A percentile compares a stretch with the other conserved stretches of the same genome.
These are phyloP conservation scores for Euura lappo DNA, from an alignment of 1,140 invertebrate species.

Conservation along the genomic window DNA sequence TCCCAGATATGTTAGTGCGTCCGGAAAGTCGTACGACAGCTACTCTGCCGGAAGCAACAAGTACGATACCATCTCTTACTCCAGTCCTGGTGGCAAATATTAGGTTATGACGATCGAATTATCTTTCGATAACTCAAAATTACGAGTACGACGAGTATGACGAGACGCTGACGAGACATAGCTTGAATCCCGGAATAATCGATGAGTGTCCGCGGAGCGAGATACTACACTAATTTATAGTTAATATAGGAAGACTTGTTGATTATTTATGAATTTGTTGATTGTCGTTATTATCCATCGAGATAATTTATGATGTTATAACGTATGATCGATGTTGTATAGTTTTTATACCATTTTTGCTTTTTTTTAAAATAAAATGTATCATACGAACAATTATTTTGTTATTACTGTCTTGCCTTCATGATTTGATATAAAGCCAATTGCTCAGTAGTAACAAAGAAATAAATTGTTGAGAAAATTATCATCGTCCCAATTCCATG, in stretches of 20 bases:
- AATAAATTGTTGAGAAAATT: not conserved
- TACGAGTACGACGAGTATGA: not conserved
- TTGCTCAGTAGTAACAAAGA: not conserved
- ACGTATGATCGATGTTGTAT: conserved; percentile 39
- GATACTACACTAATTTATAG: not conserved
- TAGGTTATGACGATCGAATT: conserved; percentile 1
- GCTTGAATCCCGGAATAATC: not conserved
- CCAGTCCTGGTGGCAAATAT: conserved; percentile 43
- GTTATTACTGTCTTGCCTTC: not conserved
- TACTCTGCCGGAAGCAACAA: conserved; percentile 27
- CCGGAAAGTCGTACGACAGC: conserved; percentile 35
- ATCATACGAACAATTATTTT: conserved; percentile 1
- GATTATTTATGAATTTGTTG: conserved; percentile 35
- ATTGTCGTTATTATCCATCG: conserved; percentile 10
- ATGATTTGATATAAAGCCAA: not conserved
- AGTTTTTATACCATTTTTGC: conserved; percentile 30
- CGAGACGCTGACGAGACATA: not conserved
- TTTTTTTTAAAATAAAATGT: conserved; percentile 47
- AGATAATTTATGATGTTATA: conserved; percentile 20
- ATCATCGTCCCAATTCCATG: not conserved
- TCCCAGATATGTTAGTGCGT: conserved; percentile 39
- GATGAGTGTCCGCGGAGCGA: not conserved
- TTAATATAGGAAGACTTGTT: conserved; percentile 9
- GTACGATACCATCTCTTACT: conserved; percentile 59
- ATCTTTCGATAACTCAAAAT: no score